Conservation (phyloP, 2,797 vertebrate genomes). For the Avahi laniger region DNA sequence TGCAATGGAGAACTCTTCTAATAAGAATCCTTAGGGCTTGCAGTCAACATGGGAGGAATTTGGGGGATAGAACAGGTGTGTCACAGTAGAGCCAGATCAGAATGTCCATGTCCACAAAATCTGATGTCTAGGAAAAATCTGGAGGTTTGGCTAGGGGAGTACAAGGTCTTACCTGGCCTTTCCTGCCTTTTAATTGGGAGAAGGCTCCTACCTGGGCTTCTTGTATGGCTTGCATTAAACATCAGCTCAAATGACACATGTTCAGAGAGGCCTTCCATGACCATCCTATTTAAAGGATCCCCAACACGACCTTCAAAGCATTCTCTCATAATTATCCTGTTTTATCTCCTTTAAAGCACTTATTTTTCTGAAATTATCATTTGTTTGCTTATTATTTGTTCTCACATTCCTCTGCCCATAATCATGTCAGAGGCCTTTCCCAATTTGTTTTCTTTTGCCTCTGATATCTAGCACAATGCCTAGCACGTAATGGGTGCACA, state of each 20-base stretch:
- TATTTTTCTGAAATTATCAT: not conserved
- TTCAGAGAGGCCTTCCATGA: not conserved
- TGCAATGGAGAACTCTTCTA: not conserved
- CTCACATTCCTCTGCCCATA: not conserved
- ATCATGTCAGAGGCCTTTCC: not conserved
- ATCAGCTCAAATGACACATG: not conserved
- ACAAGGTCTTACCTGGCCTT: not conserved
- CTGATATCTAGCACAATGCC: not conserved
- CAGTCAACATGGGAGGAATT: not conserved
- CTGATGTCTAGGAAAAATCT: not conserved
- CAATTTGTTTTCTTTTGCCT: not conserved
- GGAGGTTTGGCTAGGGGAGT: not conserved
- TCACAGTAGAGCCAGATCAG: not conserved
- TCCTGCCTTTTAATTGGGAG: not conserved
- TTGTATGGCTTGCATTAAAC: not conserved
- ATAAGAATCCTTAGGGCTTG: not conserved
- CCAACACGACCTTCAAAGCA: not conserved
- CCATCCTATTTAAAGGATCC: not conserved
- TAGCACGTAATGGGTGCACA: not conserved
- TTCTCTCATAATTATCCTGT: not conserved
- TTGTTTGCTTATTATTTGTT: not conserved
- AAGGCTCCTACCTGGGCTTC: not conserved
- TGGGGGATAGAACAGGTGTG: not conserved
- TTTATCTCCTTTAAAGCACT: not conserved
- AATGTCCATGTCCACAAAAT: not conserved